These are phyloP conservation scores for Lycocerus yunnanus DNA, from an alignment of 2,888 invertebrate genomes.

Conservation along the genomic window DNA sequence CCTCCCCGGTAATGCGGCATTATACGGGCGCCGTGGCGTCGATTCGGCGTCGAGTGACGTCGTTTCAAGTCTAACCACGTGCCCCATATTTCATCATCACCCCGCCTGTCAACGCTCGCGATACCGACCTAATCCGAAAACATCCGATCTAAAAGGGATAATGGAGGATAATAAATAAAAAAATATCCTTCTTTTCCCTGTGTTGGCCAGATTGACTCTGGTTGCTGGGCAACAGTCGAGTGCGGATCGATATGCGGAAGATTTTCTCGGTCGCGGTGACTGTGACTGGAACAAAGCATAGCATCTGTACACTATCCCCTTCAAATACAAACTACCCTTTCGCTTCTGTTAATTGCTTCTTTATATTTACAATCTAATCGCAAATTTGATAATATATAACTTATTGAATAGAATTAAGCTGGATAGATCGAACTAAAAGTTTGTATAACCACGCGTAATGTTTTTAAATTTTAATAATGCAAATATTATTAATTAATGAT, in stretches of 20 bases:
- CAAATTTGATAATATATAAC: background rate
- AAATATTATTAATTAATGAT: too few species aligned
- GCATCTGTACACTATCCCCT: constrained; percentile 30
- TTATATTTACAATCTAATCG: background rate
- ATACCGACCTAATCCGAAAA: constrained; percentile 43
- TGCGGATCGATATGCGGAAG: constrained; percentile 60
- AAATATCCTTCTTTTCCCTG: constrained; percentile 56
- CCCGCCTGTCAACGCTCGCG: constrained; percentile 50
- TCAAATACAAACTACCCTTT: constrained; percentile 17
- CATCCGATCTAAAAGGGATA: constrained; percentile 51
- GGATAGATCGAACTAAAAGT: background rate
- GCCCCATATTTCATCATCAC: constrained; percentile 75
- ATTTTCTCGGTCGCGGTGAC: constrained; percentile 49
- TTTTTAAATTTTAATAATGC: background rate
- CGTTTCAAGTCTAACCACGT: constrained; percentile 76
- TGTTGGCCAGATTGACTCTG: constrained; percentile 62
- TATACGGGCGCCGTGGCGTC: constrained; percentile 56
- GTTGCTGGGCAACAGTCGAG: constrained; percentile 62
- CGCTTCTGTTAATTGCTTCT: constrained; percentile 8
- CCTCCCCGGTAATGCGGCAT: constrained; percentile 50
- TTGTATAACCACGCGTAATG: background rate
- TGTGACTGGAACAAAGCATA: constrained; percentile 46
- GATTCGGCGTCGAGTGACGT: constrained; percentile 64
- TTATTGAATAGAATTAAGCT: background rate
- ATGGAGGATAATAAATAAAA: constrained; percentile 57